Evolutionary conservation across 2,888 invertebrate genomes (phyloP).

Genomic region (Euspilapteryx auroguttella): DNA sequence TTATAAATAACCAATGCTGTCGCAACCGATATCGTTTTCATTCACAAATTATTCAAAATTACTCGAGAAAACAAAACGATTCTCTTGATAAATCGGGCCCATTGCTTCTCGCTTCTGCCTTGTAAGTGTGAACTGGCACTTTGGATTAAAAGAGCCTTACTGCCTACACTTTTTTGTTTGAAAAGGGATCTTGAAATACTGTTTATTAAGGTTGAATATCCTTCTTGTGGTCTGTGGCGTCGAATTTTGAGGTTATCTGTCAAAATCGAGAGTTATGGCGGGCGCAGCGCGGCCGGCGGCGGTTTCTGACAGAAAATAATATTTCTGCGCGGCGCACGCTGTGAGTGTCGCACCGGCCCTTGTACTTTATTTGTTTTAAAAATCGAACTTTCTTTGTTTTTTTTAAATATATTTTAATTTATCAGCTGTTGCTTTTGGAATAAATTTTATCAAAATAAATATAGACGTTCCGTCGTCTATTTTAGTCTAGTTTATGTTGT

Average conservation of each 20-base stretch:
- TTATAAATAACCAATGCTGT: constrained; percentile 28
- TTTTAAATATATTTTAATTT: too few relatives aligned
- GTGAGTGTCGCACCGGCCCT: constrained; percentile 23
- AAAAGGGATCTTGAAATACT: too few relatives aligned
- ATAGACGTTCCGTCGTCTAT: too few relatives aligned
- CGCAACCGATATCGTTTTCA: constrained; percentile 26
- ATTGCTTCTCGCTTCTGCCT: constrained; percentile 21
- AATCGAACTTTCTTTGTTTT: constrained; percentile 10
- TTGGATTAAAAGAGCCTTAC: constrained; percentile 12
- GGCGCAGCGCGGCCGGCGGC: constrained; percentile 22
- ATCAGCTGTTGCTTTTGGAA: too few relatives aligned
- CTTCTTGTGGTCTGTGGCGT: too few relatives aligned
- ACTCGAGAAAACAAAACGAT: constrained; percentile 28
- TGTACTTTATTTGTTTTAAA: constrained; percentile 35
- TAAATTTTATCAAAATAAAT: too few relatives aligned
- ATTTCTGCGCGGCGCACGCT: constrained; percentile 40
- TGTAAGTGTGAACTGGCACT: constrained; percentile 18
- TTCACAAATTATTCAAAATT: constrained; percentile 47
- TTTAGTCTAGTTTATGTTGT: too few relatives aligned
- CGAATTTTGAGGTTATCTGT: constrained; percentile 24
- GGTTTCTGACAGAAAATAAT: constrained; percentile 30
- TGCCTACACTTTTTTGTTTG: too few relatives aligned
- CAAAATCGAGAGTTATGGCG: constrained; percentile 29
- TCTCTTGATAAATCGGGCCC: constrained; percentile 30
- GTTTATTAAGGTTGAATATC: too few relatives aligned